A percentile compares a stretch with the other conserved stretches of the same genome.
phyloP scores from a whole-genome alignment of 2,113 vertebrate species.

The Catharus bicknelli region DNA sequence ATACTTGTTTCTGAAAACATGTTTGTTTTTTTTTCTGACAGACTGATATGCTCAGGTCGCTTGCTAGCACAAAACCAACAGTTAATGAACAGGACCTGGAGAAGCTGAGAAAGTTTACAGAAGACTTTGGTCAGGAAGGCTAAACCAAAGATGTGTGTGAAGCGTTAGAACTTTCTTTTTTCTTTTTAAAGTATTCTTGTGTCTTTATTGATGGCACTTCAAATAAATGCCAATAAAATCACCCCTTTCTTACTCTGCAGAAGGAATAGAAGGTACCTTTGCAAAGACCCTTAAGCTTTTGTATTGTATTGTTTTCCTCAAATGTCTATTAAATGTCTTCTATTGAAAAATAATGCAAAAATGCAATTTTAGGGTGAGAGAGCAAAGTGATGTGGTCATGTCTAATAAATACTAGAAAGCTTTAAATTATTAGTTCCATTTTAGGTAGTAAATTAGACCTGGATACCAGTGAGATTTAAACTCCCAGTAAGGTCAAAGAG shows the following conservation, averaged over 20 bases:
- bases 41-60: slow-evolving; percentile 90
- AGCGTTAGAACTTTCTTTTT: slow-evolving; percentile 20
- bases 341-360: slow-evolving; percentile 53
- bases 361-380: slow-evolving; percentile 33
- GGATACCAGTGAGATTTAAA: slow-evolving; percentile 32
- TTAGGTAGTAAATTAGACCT: slow-evolving; percentile 20
- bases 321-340: slow-evolving; percentile 64
- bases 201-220: slow-evolving; percentile 61
- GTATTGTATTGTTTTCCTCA: slow-evolving; percentile 62
- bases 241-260: slow-evolving; percentile 47
- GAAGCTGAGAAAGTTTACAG: slow-evolving; percentile 97
- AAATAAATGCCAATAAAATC: slow-evolving; percentile 65
- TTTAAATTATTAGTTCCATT: slow-evolving; percentile 43
- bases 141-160: slow-evolving; percentile 70
- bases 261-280: slow-evolving; percentile 45
- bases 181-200: slow-evolving; percentile 34
- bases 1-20: background rate
- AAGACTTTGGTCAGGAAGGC: slow-evolving; percentile 98
- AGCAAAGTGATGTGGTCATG: slow-evolving; percentile 23
- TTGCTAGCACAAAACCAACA: slow-evolving; percentile 88
- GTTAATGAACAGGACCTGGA: slow-evolving; percentile 95
- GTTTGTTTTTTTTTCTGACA: slow-evolving; percentile 53
- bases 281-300: slow-evolving; percentile 55
- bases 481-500: background rate
- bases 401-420: slow-evolving; percentile 38